Evolutionary conservation across 2,113 vertebrate genomes (phyloP), one percentile per base, ranked within the genome.

Genomic region (Verasper variegatus): DNA sequence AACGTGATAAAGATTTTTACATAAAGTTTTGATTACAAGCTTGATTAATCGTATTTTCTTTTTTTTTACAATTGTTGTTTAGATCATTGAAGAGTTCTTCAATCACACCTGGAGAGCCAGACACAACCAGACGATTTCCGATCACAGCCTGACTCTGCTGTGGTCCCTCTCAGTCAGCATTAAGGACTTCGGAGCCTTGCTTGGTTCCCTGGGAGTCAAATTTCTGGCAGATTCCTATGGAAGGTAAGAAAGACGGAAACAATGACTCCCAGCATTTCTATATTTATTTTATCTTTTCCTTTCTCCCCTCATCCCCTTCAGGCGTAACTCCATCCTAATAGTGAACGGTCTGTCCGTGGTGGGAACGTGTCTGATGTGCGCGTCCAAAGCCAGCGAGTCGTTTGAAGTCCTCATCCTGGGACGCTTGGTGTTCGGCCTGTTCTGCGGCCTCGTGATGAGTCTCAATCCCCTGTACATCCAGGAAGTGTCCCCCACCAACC

Each of bases 121-220:
- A 62, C 88, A 94, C 79, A 94, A 95, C 78, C 79, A 93, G 58
- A 88, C 93, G 10, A 92, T 95, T 51, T 83, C 94, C 5, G 93
- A 93, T 11, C 88, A 92, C 81, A 94, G 90, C 74, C 88, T 95
- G 67, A 94, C 92, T 18, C 87, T 95, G 6, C 89, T 95, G 64
- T 95, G 95, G 95, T 94, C 95, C 0, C 86, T 95, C 51, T 95
- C 94, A 1, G 95, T 95, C 88, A 95, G 94, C 82, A 94, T 94
- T 24, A 95, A 95, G 83, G 94, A 95, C 81, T 94, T 95, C 15
- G 94, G 95, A 52, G 94, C 94, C 45, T 64, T 95, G 52, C 76
- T 95, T 37, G 94, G 94, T 15, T 93, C 92, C 6, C 78, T 95
- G 59, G 93, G 94, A 17, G 94, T 95, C 74, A 95, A 94, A 87